Conservation (phyloP, 2,113 vertebrate genomes). For the Ammodytes marinus region DNA sequence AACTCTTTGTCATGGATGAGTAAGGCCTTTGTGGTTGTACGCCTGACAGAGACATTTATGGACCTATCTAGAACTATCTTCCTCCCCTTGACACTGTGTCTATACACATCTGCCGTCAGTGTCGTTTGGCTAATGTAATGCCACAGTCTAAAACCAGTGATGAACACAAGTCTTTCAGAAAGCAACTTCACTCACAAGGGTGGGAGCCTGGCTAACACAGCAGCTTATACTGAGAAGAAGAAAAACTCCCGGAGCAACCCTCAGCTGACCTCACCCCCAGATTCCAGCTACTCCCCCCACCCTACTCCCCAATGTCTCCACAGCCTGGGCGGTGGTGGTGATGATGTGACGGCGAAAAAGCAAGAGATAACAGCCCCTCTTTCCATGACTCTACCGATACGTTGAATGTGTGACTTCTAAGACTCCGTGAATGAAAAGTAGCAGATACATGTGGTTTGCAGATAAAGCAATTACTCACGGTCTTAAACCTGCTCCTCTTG, state of each 20-base stretch:
- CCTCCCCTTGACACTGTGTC: constrained; percentile 4
- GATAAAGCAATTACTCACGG: constrained; percentile 46
- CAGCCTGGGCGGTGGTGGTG: constrained; percentile 8
- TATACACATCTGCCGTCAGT: constrained; percentile 16
- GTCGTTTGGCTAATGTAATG: neutral
- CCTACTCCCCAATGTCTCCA: constrained; percentile 11
- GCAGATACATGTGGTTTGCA: constrained; percentile 20
- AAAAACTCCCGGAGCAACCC: constrained; percentile 46
- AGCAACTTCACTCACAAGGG: constrained; percentile 25
- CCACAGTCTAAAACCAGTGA: neutral
- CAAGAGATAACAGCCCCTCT: constrained; percentile 58
- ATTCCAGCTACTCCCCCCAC: constrained; percentile 60
- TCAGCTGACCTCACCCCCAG: constrained; percentile 59
- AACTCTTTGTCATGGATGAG: constrained; percentile 57
- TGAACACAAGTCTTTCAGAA: constrained; percentile 19
- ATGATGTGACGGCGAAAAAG: constrained; percentile 49
- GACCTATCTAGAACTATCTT: constrained; percentile 16
- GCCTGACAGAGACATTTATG: constrained; percentile 35
- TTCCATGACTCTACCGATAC: constrained; percentile 24
- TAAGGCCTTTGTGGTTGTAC: constrained; percentile 44
- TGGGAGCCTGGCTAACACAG: constrained; percentile 26
- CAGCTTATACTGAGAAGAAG: constrained; percentile 48
- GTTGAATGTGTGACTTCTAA: constrained; percentile 30
- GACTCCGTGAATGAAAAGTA: constrained; percentile 39
- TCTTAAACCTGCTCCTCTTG: constrained; percentile 22